A percentile compares a stretch with the other conserved stretches of the same genome.
These are phyloP conservation scores for Chrysaora quinquecirrha DNA, from an alignment of 30 jellyfish, hydroid and myxozoan species.

Conservation along the genomic window DNA sequence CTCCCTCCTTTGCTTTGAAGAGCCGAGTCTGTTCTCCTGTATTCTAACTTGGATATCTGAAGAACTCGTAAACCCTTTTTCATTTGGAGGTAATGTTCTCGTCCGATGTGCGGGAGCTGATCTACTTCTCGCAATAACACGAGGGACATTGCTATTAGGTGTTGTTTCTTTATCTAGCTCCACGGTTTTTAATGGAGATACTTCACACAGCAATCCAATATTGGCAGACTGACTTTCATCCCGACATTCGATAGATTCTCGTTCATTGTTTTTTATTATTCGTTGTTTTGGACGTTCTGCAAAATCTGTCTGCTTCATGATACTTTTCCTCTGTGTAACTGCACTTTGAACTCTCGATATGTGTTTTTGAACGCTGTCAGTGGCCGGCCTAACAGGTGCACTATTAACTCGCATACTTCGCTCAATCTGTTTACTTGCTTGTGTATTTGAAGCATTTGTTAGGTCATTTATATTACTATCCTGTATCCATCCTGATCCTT, in stretches of 20 bases:
- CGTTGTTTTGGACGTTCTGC: background rate
- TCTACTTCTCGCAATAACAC: constrained; percentile 70
- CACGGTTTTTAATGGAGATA: background rate
- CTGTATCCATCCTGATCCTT: constrained; percentile 18
- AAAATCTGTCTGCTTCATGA: background rate
- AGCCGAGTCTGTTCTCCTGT: constrained; percentile 44
- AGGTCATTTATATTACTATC: background rate
- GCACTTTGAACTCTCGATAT: constrained; percentile 70
- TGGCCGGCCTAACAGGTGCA: constrained; percentile 55
- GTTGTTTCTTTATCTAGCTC: background rate
- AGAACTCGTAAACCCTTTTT: constrained; percentile 80
- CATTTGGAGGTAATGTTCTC: constrained; percentile 58
- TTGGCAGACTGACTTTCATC: background rate
- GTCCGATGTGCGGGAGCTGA: constrained; percentile 87
- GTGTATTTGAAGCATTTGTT: background rate
- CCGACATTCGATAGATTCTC: background rate
- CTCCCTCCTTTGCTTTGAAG: background rate
- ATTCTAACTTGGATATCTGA: constrained; percentile 45
- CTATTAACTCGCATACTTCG: constrained; percentile 61
- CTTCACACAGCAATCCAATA: background rate
- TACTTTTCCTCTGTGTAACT: constrained; percentile 12
- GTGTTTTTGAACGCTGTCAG: constrained; percentile 43
- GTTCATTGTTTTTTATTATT: too few relatives aligned
- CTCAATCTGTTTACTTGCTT: background rate
- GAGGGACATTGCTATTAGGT: constrained; percentile 13